Evolutionary conservation across 2,797 vertebrate species (phyloP), one percentile per base, ranked within the genome.

Genomic region (Sarcoramphus papa): DNA sequence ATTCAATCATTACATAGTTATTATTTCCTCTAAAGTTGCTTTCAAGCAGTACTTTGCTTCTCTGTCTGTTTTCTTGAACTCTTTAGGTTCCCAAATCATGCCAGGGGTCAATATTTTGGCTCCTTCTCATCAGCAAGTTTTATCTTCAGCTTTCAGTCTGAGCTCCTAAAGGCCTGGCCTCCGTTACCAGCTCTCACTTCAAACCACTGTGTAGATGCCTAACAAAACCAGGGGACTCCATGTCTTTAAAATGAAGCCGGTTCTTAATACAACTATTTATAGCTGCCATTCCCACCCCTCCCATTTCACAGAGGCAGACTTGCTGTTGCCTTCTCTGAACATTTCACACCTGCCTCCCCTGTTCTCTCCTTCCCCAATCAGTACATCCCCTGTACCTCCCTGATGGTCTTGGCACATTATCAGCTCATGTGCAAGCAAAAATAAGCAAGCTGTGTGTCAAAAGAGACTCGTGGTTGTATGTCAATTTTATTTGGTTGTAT

Each of bases 401-500:
- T 70, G 73, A 62, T 93, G 87, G 87, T 76, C 94, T 86, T 91
- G 92, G 85, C 87, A 79, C 0, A 0, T 30, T 53, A 53, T 45
- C 75, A 48, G 62, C 12, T 86, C 81, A 56, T 14, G 28, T 73
- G 22, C 54, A 92, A 95, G 84, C 27, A n/a, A 95, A 92, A 95
- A 85, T 40, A 90, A 91, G 68, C 78, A 94, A 78, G 33, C 80
- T 78, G n/a, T 59, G 50, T 78, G 81, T 95, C 75, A 86, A 73
- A 78, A 86, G 43, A 84, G 23, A 51, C 63, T 80, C 5, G 0
- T 59, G 72, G 64, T 53, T 83, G 64, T 96, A 94, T 21, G 50
- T 96, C 95, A 96, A 8, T 87, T 95, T 95, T 95, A 95, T 94
- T 87, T 54, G 41, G 60, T 85, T 91, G 57, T 79, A 93, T 93